Percentiles rank a stretch among this genome's conserved stretches.
phyloP scores from a whole-genome alignment of 2,113 vertebrate genomes.

The Gambusia holbrooki region DNA sequence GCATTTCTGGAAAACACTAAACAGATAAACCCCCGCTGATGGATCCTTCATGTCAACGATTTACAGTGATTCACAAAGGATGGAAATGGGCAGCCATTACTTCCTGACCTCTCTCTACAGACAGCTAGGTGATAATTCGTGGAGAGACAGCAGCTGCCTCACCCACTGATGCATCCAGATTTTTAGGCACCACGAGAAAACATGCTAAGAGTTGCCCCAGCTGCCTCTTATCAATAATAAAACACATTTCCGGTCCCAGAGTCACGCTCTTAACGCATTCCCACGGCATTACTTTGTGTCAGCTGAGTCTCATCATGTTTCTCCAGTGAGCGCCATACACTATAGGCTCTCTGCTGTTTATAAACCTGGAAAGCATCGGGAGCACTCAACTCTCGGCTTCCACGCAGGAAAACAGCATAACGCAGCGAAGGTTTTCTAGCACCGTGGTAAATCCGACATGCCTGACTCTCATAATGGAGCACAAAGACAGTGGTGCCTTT shows the following conservation, averaged over 20 bases:
- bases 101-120: conserved; percentile 11
- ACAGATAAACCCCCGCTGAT: neutral
- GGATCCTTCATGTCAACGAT: neutral
- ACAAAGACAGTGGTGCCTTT: conserved; percentile 11
- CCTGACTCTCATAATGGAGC: neutral
- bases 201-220: conserved; percentile 46
- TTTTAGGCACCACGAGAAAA: conserved; percentile 26
- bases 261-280: conserved; percentile 52
- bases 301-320: conserved; percentile 18
- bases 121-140: conserved; percentile 31
- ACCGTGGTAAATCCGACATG: neutral
- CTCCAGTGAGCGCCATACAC: conserved; percentile 1
- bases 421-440: conserved; percentile 3
- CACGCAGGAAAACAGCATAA: neutral
- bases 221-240: conserved; percentile 69
- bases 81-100: neutral
- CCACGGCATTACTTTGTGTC: conserved; percentile 5
- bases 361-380: neutral
- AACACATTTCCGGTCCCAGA: conserved; percentile 36
- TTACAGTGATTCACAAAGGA: conserved; percentile 3
- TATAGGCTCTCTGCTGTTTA: neutral
- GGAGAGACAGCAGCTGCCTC: neutral
- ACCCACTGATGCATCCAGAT: conserved; percentile 10
- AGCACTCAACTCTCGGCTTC: neutral
- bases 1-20: neutral